phyloP scores from a whole-genome alignment of 2,888 invertebrate species.

The Barypeithes pellucidus region DNA sequence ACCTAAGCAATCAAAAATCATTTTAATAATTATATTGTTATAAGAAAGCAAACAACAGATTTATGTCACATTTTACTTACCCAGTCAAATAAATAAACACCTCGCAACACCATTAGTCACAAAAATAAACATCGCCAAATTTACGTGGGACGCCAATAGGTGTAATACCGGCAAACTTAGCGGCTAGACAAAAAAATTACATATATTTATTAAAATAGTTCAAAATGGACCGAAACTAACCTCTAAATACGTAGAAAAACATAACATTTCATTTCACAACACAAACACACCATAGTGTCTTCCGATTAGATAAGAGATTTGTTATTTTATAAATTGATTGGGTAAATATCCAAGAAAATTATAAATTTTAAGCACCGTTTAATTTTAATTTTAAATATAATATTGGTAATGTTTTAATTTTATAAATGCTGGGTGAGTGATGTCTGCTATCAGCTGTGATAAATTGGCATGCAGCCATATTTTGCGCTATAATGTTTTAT shows the following conservation, averaged over 20 bases:
- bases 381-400: background rate
- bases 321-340: background rate
- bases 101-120: background rate
- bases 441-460: background rate
- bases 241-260: background rate
- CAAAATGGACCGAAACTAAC: background rate
- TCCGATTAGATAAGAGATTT: background rate
- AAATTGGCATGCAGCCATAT: background rate
- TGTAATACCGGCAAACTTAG: no score
- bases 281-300: background rate
- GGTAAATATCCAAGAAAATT: background rate
- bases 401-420: background rate
- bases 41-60: no score
- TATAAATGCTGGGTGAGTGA: background rate
- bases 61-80: background rate
- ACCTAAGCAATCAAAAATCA: no score
- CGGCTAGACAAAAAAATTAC: no score
- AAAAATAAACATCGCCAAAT: background rate
- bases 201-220: background rate
- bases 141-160: background rate
- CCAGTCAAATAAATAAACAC: background rate
- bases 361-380: no score
- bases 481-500: background rate
- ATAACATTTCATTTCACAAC: background rate
- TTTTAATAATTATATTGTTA: no score